Conservation (phyloP, 1,140 invertebrate species). For the Dreissena polymorpha region DNA sequence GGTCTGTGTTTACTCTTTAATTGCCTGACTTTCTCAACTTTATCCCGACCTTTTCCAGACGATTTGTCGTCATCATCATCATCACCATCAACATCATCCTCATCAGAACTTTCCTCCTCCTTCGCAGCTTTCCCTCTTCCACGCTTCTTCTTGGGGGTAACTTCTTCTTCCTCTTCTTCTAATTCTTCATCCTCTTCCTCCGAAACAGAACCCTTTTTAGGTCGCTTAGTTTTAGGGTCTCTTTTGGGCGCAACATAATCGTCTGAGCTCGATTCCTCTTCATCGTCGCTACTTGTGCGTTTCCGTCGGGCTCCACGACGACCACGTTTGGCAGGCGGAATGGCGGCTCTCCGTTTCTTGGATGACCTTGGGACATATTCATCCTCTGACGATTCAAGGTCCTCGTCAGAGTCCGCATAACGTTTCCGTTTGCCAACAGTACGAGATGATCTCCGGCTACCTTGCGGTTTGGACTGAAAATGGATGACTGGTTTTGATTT, state of each 20-base stretch:
- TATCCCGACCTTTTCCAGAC: slow-evolving; percentile 49
- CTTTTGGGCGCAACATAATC: slow-evolving; percentile 54
- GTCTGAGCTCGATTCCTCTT: slow-evolving; percentile 54
- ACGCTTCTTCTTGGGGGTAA: neutral
- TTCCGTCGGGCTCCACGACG: slow-evolving; percentile 5
- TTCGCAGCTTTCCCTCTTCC: neutral
- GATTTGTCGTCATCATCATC: slow-evolving; percentile 42
- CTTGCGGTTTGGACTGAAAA: neutral
- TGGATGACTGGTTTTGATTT: no score
- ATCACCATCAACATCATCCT: slow-evolving; percentile 57
- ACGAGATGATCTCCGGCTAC: slow-evolving; percentile 34
- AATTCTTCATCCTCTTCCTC: slow-evolving; percentile 54
- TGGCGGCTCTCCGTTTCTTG: slow-evolving; percentile 60
- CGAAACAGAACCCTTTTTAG: slow-evolving; percentile 41
- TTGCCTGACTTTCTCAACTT: slow-evolving; percentile 36
- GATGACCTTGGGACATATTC: slow-evolving; percentile 71
- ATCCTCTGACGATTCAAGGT: slow-evolving; percentile 69
- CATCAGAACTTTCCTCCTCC: slow-evolving; percentile 45
- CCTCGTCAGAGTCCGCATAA: slow-evolving; percentile 67
- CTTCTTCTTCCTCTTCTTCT: slow-evolving; percentile 42
- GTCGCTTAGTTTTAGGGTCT: slow-evolving; percentile 60
- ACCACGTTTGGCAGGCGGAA: slow-evolving; percentile 27
- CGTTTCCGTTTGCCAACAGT: slow-evolving; percentile 57
- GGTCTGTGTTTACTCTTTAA: slow-evolving; percentile 55
- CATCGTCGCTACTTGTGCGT: slow-evolving; percentile 1